Evolutionary conservation across 2,113 vertebrate species (phyloP).

Genomic region (Myotis yumanensis): DNA sequence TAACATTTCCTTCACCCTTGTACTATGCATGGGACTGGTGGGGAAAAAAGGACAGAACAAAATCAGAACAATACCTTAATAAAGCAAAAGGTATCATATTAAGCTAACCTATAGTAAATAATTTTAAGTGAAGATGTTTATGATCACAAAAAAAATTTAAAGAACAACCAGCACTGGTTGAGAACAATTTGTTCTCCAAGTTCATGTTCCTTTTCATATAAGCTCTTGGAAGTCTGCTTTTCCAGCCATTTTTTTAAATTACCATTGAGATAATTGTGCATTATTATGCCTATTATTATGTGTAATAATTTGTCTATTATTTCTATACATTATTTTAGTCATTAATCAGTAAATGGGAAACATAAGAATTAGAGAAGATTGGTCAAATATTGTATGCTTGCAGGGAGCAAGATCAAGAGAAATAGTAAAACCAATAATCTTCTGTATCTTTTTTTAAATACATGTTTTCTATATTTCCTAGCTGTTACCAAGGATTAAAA

Average conservation of each 20-base stretch:
- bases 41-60: not conserved
- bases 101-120: not conserved
- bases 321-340: not conserved
- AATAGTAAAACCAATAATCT: not conserved
- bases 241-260: not conserved
- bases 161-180: not conserved
- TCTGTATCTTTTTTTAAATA: not conserved
- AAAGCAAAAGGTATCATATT: not conserved
- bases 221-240: not conserved
- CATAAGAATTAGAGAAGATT: not conserved
- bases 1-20: not conserved
- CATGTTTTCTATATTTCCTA: slow-evolving; percentile 2
- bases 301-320: not conserved
- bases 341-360: not conserved
- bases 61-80: not conserved
- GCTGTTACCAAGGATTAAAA: slow-evolving; percentile 24
- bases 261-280: not conserved
- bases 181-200: not conserved
- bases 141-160: slow-evolving; percentile 24
- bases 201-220: not conserved
- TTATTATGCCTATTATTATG: too few species aligned
- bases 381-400: not conserved
- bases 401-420: not conserved
- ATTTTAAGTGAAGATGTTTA: not conserved
- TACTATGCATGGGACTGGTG: not conserved